Percentiles rank a stretch among this genome's conserved stretches.
Evolutionary conservation across 1,140 invertebrate genomes (phyloP).

Genomic region (Oncopodura yosiiana): DNA sequence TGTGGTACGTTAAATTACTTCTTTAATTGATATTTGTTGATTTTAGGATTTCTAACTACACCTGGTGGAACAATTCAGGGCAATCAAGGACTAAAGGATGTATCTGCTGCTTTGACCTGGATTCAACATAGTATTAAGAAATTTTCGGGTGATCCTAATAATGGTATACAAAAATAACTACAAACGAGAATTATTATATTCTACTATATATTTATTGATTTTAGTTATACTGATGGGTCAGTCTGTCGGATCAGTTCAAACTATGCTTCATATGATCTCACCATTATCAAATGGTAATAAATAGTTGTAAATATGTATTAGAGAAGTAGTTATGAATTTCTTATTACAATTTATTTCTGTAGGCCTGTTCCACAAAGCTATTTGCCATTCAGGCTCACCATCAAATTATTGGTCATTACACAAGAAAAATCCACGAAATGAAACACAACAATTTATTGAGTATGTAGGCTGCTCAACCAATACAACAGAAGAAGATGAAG

Average conservation of each 20-base stretch:
- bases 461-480: no score
- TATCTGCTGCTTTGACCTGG: conserved; percentile 18
- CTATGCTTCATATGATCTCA: conserved; percentile 26
- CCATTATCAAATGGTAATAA: conserved; percentile 16
- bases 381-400: no score
- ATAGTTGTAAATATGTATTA: background rate
- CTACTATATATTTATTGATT: background rate
- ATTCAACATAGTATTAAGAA: conserved; percentile 17
- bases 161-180: background rate
- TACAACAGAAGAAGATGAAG: no score
- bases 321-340: background rate
- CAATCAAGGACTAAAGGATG: conserved; percentile 18
- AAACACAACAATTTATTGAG: no score
- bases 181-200: background rate
- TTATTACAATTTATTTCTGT: no score
- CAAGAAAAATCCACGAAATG: no score
- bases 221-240: conserved; percentile 36
- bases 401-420: no score
- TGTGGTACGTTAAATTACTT: no score
- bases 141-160: background rate
- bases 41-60: conserved; percentile 18
- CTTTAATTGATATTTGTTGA: no score
- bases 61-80: conserved; percentile 4
- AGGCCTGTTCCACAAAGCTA: no score
- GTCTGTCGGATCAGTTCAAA: conserved; percentile 34